phyloP scores from a whole-genome alignment of 2,113 vertebrate genomes.

The Noturus placidus region DNA sequence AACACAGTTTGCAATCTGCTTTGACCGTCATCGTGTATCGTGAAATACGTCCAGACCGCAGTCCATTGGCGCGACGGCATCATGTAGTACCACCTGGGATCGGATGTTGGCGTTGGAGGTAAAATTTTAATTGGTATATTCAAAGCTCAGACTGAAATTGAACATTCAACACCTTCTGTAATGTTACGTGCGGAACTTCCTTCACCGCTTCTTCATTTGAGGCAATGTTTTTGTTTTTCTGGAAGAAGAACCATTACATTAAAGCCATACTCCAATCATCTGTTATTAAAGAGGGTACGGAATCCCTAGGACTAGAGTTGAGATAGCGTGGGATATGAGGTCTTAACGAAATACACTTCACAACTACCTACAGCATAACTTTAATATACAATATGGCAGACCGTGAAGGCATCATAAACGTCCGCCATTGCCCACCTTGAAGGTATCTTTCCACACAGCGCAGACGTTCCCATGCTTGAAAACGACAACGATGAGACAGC shows the following conservation, averaged over 20 bases:
- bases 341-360: background rate
- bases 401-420: background rate
- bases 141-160: too few relatives aligned
- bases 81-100: background rate
- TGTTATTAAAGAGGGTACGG: background rate
- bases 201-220: too few relatives aligned
- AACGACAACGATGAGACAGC: conserved; percentile 74
- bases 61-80: background rate
- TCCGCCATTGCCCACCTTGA: conserved; percentile 75
- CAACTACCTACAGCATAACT: background rate
- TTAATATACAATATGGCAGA: background rate
- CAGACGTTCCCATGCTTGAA: conserved; percentile 77
- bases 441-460: conserved; percentile 79
- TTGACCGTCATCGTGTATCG: background rate
- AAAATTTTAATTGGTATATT: background rate
- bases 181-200: background rate
- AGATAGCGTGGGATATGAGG: background rate
- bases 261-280: background rate
- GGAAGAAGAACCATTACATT: too few relatives aligned
- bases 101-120: background rate
- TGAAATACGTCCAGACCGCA: background rate
- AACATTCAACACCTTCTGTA: background rate
- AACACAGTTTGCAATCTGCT: background rate
- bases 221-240: background rate
- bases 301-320: background rate